Evolutionary conservation across 2,888 invertebrate species (phyloP).

Genomic region (Schrankia costaestrigalis): DNA sequence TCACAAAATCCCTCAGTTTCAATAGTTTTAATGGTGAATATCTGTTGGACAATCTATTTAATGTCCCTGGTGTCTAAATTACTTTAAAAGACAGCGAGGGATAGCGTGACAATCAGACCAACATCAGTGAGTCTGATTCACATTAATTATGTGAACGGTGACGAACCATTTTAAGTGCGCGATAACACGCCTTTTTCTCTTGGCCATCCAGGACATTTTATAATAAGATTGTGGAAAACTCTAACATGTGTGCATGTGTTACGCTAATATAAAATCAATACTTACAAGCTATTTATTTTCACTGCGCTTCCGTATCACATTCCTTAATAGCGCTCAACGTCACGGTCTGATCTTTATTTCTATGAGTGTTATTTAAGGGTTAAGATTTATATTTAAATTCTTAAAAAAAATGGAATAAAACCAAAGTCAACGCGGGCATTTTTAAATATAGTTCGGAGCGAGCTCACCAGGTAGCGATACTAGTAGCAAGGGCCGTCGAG

Average conservation of each 20-base stretch:
- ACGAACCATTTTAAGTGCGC: conserved; percentile 72
- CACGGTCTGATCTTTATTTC: conserved; percentile 4
- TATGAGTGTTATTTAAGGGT: conserved; percentile 3
- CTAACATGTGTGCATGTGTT: conserved; percentile 28
- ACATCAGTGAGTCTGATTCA: conserved; percentile 63
- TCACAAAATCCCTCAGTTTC: conserved; percentile 33
- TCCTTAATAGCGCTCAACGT: conserved; percentile 5
- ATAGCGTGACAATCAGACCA: conserved; percentile 50
- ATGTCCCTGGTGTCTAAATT: conserved; percentile 27
- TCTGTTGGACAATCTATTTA: conserved; percentile 19
- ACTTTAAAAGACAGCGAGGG: conserved; percentile 32
- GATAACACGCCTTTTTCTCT: conserved; percentile 64
- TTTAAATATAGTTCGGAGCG: conserved; percentile 47
- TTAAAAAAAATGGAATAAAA: conserved; percentile 27
- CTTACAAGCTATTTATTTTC: conserved; percentile 26
- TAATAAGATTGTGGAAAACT: conserved; percentile 31
- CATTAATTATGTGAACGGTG: conserved; percentile 76
- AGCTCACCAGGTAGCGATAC: conserved; percentile 44
- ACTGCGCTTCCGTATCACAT: conserved; percentile 10
- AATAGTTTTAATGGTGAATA: conserved; percentile 22
- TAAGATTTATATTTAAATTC: too few species aligned
- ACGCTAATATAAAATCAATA: conserved; percentile 70
- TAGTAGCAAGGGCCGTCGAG: conserved; percentile 42
- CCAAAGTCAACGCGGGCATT: conserved; percentile 57
- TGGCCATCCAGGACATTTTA: conserved; percentile 33